Conservation (phyloP, 2,797 vertebrate species). For the Notolabrus celidotus region DNA sequence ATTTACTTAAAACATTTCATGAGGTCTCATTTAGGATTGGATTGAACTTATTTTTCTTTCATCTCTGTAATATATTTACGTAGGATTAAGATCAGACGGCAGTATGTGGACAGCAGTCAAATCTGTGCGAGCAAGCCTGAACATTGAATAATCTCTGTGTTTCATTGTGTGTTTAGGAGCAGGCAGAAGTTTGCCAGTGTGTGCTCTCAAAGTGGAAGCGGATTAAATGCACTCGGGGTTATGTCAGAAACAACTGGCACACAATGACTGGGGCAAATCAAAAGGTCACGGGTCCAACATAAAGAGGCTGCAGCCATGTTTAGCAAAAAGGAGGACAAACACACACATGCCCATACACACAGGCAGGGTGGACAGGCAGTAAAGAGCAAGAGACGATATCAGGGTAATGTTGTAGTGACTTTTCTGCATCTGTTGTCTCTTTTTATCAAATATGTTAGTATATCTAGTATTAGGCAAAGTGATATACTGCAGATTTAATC, state of each 20-base stretch:
- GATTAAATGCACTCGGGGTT: neutral
- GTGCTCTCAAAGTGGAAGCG: neutral
- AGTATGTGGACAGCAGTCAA: neutral
- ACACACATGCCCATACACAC: no score
- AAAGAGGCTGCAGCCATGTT: neutral
- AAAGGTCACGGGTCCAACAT: neutral
- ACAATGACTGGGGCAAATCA: neutral
- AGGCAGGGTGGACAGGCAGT: no score
- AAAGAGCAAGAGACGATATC: no score
- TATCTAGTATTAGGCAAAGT: no score
- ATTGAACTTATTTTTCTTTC: no score
- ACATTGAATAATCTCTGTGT: neutral
- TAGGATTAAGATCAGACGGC: neutral
- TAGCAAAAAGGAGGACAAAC: no score
- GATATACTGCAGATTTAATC: no score
- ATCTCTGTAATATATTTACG: neutral
- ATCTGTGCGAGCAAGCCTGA: neutral
- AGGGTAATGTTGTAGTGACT: no score
- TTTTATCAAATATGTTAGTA: no score
- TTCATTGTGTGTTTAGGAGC: neutral
- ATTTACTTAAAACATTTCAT: no score
- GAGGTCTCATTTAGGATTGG: no score
- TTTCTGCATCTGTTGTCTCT: no score
- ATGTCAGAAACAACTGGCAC: neutral
- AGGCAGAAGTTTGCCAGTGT: neutral